phyloP scores from a whole-genome alignment of 1,140 invertebrate genomes.

The Thaumetopoea pityocampa region DNA sequence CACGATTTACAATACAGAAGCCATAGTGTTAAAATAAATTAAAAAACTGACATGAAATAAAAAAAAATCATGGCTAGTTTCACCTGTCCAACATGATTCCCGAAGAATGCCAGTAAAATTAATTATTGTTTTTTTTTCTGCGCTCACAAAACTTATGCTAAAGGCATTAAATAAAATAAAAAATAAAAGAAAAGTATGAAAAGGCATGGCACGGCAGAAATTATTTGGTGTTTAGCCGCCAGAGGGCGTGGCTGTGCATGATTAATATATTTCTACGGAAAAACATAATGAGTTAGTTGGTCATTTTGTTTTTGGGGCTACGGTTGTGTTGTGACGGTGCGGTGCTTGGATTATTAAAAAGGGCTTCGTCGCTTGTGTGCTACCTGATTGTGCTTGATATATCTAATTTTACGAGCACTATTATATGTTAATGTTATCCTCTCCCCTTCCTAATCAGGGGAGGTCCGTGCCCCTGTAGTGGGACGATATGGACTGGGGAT shows the following conservation, averaged over 20 bases:
- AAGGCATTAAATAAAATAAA: too few species aligned
- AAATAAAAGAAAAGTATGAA: too few species aligned
- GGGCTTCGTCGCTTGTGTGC: slow-evolving; percentile 5
- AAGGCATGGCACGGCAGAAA: slow-evolving; percentile 67
- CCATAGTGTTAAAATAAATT: too few species aligned
- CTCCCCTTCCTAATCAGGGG: too few species aligned
- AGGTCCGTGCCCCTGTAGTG: too few species aligned
- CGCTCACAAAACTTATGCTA: slow-evolving; percentile 49
- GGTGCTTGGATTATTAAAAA: slow-evolving; percentile 9
- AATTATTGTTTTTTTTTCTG: slow-evolving; percentile 63
- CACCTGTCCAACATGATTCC: slow-evolving; percentile 51
- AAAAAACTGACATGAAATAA: too few species aligned
- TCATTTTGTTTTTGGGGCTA: slow-evolving; percentile 42
- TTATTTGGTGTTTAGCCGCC: slow-evolving; percentile 73
- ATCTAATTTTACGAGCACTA: too few species aligned
- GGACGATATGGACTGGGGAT: too few species aligned
- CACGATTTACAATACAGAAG: too few species aligned
- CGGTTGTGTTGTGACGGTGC: slow-evolving; percentile 12
- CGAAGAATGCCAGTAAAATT: slow-evolving; percentile 64
- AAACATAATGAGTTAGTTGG: slow-evolving; percentile 59
- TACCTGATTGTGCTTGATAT: too few species aligned
- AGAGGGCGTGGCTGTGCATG: slow-evolving; percentile 57
- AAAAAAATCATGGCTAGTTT: too few species aligned
- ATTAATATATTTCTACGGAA: slow-evolving; percentile 73
- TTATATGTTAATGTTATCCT: too few species aligned